phyloP scores from a whole-genome alignment of 2,888 invertebrate species.

The Chrysina gloriosa region DNA sequence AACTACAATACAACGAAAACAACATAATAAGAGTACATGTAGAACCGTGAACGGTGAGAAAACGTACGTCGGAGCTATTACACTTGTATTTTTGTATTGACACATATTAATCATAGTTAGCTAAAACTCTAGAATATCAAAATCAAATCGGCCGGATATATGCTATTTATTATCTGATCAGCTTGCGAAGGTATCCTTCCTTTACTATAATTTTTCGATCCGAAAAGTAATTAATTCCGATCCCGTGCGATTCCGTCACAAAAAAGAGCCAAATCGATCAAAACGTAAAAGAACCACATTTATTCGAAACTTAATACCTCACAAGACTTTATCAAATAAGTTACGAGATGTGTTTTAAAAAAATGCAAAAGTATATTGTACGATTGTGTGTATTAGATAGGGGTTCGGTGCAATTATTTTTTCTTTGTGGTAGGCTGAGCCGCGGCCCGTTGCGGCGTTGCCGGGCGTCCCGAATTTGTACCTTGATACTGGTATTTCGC shows the following conservation, averaged over 20 bases:
- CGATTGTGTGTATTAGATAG: slow-evolving; percentile 24
- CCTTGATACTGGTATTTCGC: slow-evolving; percentile 98
- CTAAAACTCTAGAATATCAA: background rate
- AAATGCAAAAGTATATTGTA: slow-evolving; percentile 46
- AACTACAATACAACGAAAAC: slow-evolving; percentile 13
- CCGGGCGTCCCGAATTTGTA: slow-evolving; percentile 86
- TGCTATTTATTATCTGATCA: no score
- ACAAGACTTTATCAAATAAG: slow-evolving; percentile 46
- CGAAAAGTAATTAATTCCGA: background rate
- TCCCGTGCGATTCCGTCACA: background rate
- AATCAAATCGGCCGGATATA: no score
- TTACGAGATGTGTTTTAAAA: slow-evolving; percentile 45
- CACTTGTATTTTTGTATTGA: background rate
- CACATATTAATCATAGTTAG: slow-evolving; percentile 5
- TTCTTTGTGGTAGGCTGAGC: slow-evolving; percentile 71
- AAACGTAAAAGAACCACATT: slow-evolving; percentile 34
- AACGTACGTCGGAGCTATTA: background rate
- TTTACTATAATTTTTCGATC: background rate
- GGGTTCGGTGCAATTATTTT: slow-evolving; percentile 66
- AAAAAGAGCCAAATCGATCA: slow-evolving; percentile 8
- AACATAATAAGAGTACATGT: no score
- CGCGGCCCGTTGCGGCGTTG: slow-evolving; percentile 84
- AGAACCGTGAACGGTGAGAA: background rate
- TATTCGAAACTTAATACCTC: slow-evolving; percentile 48
- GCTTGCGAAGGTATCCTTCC: background rate